These are phyloP conservation scores for Mus minutoides DNA, from an alignment of 2,797 vertebrate genomes.

Conservation along the genomic window DNA sequence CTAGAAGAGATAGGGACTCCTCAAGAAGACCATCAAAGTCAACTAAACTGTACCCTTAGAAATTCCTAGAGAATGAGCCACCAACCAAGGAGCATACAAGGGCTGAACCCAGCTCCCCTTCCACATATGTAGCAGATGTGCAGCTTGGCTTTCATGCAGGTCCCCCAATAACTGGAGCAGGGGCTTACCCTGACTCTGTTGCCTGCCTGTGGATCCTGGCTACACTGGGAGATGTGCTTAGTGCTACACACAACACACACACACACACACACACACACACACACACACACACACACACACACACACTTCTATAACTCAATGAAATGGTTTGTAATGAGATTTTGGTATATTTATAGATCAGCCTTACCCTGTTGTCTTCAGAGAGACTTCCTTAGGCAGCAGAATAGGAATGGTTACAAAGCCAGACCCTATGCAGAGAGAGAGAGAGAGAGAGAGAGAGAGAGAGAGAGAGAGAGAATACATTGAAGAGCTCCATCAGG, in stretches of 20 bases:
- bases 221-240: too few relatives aligned
- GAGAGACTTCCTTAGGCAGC: background rate
- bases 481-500: background rate
- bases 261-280: too few relatives aligned
- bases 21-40: background rate
- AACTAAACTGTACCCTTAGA: background rate
- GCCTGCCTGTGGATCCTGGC: too few relatives aligned
- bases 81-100: background rate
- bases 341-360: background rate
- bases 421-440: background rate
- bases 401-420: background rate
- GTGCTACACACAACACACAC: too few relatives aligned
- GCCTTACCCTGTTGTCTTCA: background rate
- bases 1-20: background rate
- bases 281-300: too few relatives aligned
- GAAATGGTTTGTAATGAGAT: background rate
- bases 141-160: too few relatives aligned
- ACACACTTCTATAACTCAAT: too few relatives aligned
- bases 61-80: background rate
- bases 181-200: too few relatives aligned
- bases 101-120: background rate
- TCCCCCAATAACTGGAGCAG: too few relatives aligned
- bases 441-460: too few relatives aligned
- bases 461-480: too few relatives aligned
- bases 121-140: too few relatives aligned